Base-by-base conservation (phyloP, 2,888 invertebrate genomes). In the Sturmia bella region DNA sequence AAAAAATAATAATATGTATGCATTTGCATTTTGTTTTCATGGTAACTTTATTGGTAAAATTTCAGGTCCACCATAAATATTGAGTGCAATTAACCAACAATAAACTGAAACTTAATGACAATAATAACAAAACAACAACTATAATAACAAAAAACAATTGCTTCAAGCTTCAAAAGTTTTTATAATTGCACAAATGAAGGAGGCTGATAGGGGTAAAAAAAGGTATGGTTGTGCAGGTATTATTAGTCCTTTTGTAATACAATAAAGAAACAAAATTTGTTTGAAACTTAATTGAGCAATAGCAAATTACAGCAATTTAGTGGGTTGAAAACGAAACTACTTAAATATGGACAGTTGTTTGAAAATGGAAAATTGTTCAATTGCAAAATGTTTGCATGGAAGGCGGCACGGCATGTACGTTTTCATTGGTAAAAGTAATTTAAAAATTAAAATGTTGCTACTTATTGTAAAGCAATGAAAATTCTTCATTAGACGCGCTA, bases 1-100 rank as follows among this genome's bases (percentile, higher is more conserved):
- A 32, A 32, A 32, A 45, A 13, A 7, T 12, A 24, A 19, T 11
- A 24, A 11, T 32, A 39, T 66, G 27, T 24, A 52, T 15, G 13
- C 17, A 41, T 39, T 59, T 32, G 7, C 50, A 41, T 21, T 73
- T 57, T 56, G 41, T 75, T 50, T 57, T 19, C 50, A 41, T 39
- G 24, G 57, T 59, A 66, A 68, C 27, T 43, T 52, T 50, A 21
- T 50, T 59, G 43, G 13, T 32, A 43, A 50, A 48, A 57, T 13
- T n/a, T 70, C 21, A n/a, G 5, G 19, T 54, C 19, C 68, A 6
- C 15, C 37, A 3, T 57, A 37, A 48, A 57, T 19, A 27, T 43
- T 43, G 39, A 74, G 39, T 57, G 64, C 56, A 76, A 69, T 54
- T 68, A 37, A 52, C 37, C 39, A 69, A 61, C 43, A 66, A 66